Conservation (phyloP, 35 echinoderm and acorn worm genomes). For the Apostichopus parvimensis region DNA sequence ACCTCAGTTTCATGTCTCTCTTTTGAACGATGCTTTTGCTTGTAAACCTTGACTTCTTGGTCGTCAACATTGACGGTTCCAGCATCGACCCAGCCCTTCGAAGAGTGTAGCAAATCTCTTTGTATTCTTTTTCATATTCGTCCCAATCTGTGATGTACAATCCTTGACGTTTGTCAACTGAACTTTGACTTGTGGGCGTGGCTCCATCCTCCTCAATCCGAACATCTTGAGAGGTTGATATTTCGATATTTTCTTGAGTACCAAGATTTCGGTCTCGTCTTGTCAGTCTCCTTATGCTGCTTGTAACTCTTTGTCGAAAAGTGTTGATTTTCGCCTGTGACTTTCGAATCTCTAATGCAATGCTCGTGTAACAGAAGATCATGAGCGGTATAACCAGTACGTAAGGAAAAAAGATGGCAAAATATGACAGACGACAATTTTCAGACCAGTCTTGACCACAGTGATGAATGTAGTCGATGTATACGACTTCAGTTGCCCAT, state of each 20-base stretch:
- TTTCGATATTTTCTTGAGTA: neutral
- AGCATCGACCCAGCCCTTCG: constrained; percentile 34
- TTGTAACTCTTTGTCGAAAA: constrained; percentile 19
- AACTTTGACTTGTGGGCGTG: neutral
- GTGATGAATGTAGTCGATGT: neutral
- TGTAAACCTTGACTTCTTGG: constrained; percentile 21
- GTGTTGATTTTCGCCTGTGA: constrained; percentile 7
- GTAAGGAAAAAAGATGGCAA: neutral
- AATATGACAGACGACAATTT: neutral
- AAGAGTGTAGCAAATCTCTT: constrained; percentile 46
- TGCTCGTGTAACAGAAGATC: constrained; percentile 26
- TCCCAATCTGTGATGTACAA: constrained; percentile 20
- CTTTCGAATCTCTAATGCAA: constrained; percentile 39
- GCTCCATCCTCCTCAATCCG: neutral
- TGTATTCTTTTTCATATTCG: constrained; percentile 36
- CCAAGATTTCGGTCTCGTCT: neutral
- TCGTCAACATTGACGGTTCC: neutral
- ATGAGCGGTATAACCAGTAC: neutral
- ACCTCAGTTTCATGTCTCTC: constrained; percentile 29
- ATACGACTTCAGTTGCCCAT: neutral
- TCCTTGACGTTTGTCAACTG: neutral
- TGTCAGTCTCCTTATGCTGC: neutral
- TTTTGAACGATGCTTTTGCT: constrained; percentile 21
- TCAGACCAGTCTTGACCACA: constrained; percentile 13
- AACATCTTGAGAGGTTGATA: neutral